Percentiles rank a stretch among this genome's conserved stretches.
phyloP scores from a whole-genome alignment of 2,113 vertebrate genomes.

The Hyla sarda region DNA sequence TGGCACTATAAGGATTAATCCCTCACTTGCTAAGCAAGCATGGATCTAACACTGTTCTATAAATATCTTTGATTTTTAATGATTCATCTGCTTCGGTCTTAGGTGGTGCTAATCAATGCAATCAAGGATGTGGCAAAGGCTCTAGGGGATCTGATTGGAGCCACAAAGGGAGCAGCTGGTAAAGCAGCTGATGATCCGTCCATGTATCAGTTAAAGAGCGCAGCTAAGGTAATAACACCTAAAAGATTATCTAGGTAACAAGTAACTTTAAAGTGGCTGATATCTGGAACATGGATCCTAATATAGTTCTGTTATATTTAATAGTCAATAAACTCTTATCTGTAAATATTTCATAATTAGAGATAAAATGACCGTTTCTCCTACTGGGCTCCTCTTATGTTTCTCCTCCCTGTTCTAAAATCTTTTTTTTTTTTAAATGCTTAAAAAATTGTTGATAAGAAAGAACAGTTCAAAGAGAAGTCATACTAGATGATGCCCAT shows the following conservation, averaged over 20 bases:
- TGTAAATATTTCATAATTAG: no score
- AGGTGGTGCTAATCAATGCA: slow-evolving; percentile 98
- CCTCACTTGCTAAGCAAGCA: slow-evolving; percentile 5
- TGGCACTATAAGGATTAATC: background rate
- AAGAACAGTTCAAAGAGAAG: no score
- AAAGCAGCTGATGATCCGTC: slow-evolving; percentile 95
- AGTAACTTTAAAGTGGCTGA: background rate
- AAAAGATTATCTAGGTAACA: background rate
- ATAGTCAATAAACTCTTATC: no score
- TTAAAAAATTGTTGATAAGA: no score
- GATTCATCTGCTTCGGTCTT: slow-evolving; percentile 41
- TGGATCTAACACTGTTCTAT: background rate
- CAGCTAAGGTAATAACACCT: slow-evolving; percentile 86
- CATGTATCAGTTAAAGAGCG: slow-evolving; percentile 98
- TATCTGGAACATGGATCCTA: background rate
- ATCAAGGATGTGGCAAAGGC: slow-evolving; percentile 98
- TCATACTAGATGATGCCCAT: no score
- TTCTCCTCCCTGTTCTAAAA: no score
- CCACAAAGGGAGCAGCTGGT: slow-evolving; percentile 96
- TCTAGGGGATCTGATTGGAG: slow-evolving; percentile 94
- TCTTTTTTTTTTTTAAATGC: no score
- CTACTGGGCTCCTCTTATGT: no score
- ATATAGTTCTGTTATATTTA: background rate
- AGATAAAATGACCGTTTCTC: no score
- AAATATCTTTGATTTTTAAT: background rate